Base-by-base conservation (phyloP, 2,888 invertebrate species). In the Neria commutata region DNA sequence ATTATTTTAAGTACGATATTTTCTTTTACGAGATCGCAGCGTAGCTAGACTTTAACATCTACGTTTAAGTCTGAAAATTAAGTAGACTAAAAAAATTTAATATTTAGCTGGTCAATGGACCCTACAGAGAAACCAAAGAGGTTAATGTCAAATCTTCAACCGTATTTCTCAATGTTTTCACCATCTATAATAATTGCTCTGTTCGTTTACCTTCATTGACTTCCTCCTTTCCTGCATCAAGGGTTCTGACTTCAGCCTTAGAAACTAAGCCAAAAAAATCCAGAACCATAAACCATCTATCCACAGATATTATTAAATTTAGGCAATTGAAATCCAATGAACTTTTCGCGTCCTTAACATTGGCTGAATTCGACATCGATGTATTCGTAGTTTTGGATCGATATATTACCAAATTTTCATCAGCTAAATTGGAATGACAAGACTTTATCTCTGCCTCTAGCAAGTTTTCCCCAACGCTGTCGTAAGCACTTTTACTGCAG, bases 251-350 rank as follows among this genome's bases (percentile, higher is more conserved):
- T 14, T 68, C 67, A 34, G 73, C 71, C 25, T 77, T 76, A 2
- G 77, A 70, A 66, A 73, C 78, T 3, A 82, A 81, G 26, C 94
- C 94, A 74, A 98, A 92, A 80, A 98, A 97, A 82, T 98, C 97
- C 53, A 98, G 85, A 45, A 98, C 89, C 29, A 96, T 90, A 70
- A 95, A 93, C 98, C 97, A 98, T 52, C 96, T 94, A 78, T 96
- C 92, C 23, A 95, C 90, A 76, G 94, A 96, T 65, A 98, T 87
- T 26, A 94, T 91, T 64, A 97, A 84, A 80, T 97, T 94, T 68
- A 98, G 83, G 71, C 94, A 91, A 79, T 95, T 96, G 81, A 97
- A 96, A 76, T 96, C 94, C 21, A 97, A 88, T 54, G 79, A 81
- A 58, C 80, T 81, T 10, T 67, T 68, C 1, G 54, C 51, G 17